Base-by-base conservation (phyloP, 30 jellyfish, hydroid and myxozoan genomes). In the Phacellophora camtschatica region DNA sequence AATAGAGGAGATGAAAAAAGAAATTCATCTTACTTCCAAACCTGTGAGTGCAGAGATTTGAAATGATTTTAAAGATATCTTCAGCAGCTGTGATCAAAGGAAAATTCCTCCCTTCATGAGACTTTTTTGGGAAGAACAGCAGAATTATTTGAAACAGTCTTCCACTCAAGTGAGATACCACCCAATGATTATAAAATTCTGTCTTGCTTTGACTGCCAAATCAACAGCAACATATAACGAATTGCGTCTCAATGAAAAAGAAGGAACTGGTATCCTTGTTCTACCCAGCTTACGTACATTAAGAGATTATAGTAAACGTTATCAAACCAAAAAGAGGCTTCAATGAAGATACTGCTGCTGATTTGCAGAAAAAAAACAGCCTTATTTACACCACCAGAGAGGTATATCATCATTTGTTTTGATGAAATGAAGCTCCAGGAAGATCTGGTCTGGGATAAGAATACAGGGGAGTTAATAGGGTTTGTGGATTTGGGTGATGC, bases 351-450 rank as follows among this genome's bases (percentile, higher is more conserved):
- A 55, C 45, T 37, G 55, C 57, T 63, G 59, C 77, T 41, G 80
- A 86, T 35, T 43, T 84, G 39, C 20, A 25, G 20, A 45, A n/a
- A 76, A 35, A 77, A 65, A 76, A 73, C 85, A 9, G 46, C 46
- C 33, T 2, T 42, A 19, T 86, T 74, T 8, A 16, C 81, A 29
- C 65, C 46, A 11, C 56, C 31, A 22, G 90, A 84, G 61, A 71
- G 75, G 30, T 84, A 51, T 63, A 63, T 73, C 9, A 48, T 63
- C 32, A 48, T 74, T 24, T n/a, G 73, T n/a, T 34, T 86, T 34
- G 93, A 86, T 76, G 92, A 86, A 50, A 86, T 86, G 91, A 86
- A 86, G 71, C 39, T 76, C 29, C 88, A 76, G 30, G 89, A 75
- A 36, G 88, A 76, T 30, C 73, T 74, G 58, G 96, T 86, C 16